Evolutionary conservation across 2,888 invertebrate genomes (phyloP).

Genomic region (Boloria selene): DNA sequence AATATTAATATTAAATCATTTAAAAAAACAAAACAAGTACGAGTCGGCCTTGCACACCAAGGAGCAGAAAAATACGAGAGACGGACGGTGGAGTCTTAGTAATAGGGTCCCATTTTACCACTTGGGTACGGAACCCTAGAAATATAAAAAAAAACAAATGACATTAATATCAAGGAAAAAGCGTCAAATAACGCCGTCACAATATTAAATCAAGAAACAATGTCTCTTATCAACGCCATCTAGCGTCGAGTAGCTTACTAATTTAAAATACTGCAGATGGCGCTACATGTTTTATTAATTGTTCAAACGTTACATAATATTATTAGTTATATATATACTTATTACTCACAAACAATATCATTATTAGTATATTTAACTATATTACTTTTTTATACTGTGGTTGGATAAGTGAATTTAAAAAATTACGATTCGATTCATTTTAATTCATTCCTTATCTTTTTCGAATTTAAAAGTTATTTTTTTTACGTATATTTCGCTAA

Average conservation of each 20-base stretch:
- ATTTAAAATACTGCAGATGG: conserved; percentile 37
- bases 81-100: too few relatives aligned
- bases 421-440: background rate
- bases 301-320: conserved; percentile 7
- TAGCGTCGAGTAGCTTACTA: conserved; percentile 67
- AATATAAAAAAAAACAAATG: too few relatives aligned
- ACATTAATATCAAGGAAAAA: background rate
- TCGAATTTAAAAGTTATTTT: background rate
- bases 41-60: too few relatives aligned
- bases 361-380: background rate
- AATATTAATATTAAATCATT: too few relatives aligned
- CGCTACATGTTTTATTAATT: conserved; percentile 26
- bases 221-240: conserved; percentile 60
- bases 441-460: background rate
- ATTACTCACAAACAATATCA: conserved; percentile 5
- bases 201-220: conserved; percentile 11
- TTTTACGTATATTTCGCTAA: background rate
- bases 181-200: too few relatives aligned
- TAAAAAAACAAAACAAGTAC: too few relatives aligned
- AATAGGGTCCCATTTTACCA: too few relatives aligned
- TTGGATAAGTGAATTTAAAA: too few relatives aligned
- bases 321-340: too few relatives aligned
- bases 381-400: background rate
- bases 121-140: too few relatives aligned
- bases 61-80: too few relatives aligned